Percentiles rank a stretch among this genome's conserved stretches.
Evolutionary conservation across 35 echinoderm and acorn worm genomes (phyloP).

Genomic region (Patiria miniata): DNA sequence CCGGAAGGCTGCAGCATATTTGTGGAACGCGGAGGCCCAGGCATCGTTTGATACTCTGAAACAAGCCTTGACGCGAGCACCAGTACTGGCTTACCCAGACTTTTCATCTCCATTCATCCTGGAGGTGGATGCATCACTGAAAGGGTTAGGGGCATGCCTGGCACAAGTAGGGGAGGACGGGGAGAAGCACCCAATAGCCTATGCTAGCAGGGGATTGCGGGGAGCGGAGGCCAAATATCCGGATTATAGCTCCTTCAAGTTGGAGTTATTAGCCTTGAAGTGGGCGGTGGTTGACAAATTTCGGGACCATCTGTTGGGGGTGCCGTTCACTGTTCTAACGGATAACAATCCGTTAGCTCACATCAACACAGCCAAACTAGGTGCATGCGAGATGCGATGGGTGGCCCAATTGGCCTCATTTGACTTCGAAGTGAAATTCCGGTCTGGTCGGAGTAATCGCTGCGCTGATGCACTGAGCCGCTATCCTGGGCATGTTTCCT

Average conservation of each 20-base stretch:
- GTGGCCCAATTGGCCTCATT: conserved; percentile 37
- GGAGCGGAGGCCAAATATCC: conserved; percentile 7
- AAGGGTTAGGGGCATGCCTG: conserved; percentile 30
- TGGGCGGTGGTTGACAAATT: conserved; percentile 59
- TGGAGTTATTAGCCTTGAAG: conserved; percentile 47
- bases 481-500: background rate
- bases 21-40: background rate
- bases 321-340: too few relatives aligned
- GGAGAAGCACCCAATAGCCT: conserved; percentile 34
- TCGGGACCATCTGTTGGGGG: conserved; percentile 28
- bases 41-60: conserved; percentile 26
- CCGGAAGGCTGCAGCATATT: background rate
- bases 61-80: conserved; percentile 14
- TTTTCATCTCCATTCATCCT: background rate
- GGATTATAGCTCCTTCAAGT: background rate
- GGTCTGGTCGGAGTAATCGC: too few relatives aligned
- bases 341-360: too few relatives aligned
- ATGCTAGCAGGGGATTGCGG: conserved; percentile 39
- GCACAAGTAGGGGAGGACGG: background rate
- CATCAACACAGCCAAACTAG: conserved; percentile 49
- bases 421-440: conserved; percentile 37
- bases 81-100: conserved; percentile 42
- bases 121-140: conserved; percentile 7
- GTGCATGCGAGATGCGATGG: conserved; percentile 37
- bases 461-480: conserved; percentile 56